Base-by-base conservation (phyloP, 2,888 invertebrate species). In the Chloroclystis v-ata region DNA sequence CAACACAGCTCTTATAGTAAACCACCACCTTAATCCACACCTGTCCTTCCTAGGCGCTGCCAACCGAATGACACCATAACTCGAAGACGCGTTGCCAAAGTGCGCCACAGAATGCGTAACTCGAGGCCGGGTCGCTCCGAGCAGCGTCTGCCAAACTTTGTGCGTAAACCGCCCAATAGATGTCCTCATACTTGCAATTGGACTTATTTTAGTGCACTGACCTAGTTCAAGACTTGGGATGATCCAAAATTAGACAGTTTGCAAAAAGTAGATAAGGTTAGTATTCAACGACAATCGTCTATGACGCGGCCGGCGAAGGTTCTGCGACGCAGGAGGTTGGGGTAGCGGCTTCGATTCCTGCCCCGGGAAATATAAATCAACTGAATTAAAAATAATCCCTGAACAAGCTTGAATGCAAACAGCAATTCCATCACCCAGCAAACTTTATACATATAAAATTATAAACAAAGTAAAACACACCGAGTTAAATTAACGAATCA, bases 401-500 rank as follows among this genome's bases (percentile, higher is more conserved):
- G 5, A 2, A 4, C 20, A 20, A 20, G 3, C 20, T 4, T 4
- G 5, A 20, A 20, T 5, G 5, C 20, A 20, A 2, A 4, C 20
- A 4, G 20, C 5, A 20, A 20, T 20, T 20, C 2, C 20, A 4
- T 20, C n/a, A n/a, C n/a, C 20, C 20, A 20, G 5, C 2, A 20
- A 20, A 20, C 2, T 20, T 5, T 20, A 4, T 20, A 20, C 5
- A 20, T 20, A n/a, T n/a, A n/a, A n/a, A n/a, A n/a, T n/a, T n/a
- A 30, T 33, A n/a, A 33, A 33, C 13, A n/a, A 33, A 33, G 1
- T 33, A 14, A n/a, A n/a, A 33, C 32, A 65, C 73, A 65, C 61
- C 65, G 63, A 71, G 68, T 73, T 69, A 72, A 64, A 75, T 82
- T 81, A 77, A 83, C 70, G 76, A 69, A 50, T 65, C 72, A 70